Base-by-base conservation (phyloP, 2,797 vertebrate species). In the Sebastes matsubarae region DNA sequence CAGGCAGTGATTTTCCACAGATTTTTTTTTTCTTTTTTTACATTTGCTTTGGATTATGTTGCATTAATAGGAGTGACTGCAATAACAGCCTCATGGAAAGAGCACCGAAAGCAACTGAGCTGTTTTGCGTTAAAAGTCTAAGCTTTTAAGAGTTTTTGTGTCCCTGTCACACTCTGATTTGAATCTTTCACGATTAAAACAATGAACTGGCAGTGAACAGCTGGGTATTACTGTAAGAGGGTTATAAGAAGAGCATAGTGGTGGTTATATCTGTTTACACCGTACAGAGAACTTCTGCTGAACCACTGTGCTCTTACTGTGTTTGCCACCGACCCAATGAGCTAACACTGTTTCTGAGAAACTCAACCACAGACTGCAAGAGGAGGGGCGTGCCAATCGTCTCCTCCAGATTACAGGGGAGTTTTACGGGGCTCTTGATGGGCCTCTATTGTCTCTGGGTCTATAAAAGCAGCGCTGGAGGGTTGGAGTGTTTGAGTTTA, bases 371-470 rank as follows among this genome's bases (percentile, higher is more conserved):
- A 87, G 79, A 64, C 81, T 20, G 73, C 68, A 30, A 57, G 77
- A 25, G 25, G 58, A 81, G 79, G 77, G 91, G 85, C 22, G 69
- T 82, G 87, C 68, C 59, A 1, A 16, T 4, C 46, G 32, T 69
- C 78, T 71, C 64, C 58, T 77, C 59, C 65, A 86, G 89, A 89
- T 93, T 91, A 85, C 87, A 91, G 90, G 90, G 84, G 85, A 18
- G 36, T 76, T 87, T 86, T 85, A 81, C 74, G 65, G 63, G 30
- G 78, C 76, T 84, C 65, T 80, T 64, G 87, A 87, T 72, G 81
- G 80, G 73, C 78, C 83, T 79, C 78, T 16, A 77, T 92, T 92
- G 88, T 92, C 78, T 85, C 59, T 7, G 63, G 78, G 68, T 89
- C 61, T 68, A 38, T 88, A 83, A 83, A 91, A 79, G 67, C 83